phyloP scores from a whole-genome alignment of 1,140 invertebrate genomes.

The Drosophila chauvacae region DNA sequence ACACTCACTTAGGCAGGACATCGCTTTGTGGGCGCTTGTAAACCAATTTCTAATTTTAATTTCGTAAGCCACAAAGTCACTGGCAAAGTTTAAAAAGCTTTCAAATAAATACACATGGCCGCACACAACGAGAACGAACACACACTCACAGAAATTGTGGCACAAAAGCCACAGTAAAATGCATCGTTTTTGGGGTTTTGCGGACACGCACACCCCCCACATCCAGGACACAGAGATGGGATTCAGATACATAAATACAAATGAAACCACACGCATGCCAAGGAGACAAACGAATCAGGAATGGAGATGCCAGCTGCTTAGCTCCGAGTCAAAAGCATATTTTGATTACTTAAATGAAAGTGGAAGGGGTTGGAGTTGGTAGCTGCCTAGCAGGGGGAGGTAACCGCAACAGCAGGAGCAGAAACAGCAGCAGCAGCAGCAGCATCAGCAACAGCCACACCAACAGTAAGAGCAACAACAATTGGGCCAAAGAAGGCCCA shows the following conservation, averaged over 20 bases:
- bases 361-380: constrained; percentile 6
- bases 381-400: background rate
- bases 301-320: constrained; percentile 67
- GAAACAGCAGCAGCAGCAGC: constrained; percentile 17
- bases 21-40: constrained; percentile 59
- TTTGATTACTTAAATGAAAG: constrained; percentile 82
- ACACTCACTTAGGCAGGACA: constrained; percentile 3
- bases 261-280: constrained; percentile 67
- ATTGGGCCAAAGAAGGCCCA: constrained; percentile 48
- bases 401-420: constrained; percentile 16
- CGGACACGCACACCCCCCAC: constrained; percentile 35
- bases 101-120: constrained; percentile 76
- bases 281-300: constrained; percentile 43
- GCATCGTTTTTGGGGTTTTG: constrained; percentile 80
- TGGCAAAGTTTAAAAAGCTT: constrained; percentile 81
- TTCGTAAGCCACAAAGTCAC: constrained; percentile 82
- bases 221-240: background rate
- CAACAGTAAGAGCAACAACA: constrained; percentile 37
- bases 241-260: constrained; percentile 51
- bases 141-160: constrained; percentile 30
- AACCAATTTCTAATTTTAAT: constrained; percentile 83
- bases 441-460: constrained; percentile 11
- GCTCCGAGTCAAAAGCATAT: constrained; percentile 79
- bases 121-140: constrained; percentile 6
- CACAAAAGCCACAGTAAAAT: constrained; percentile 77